Evolutionary conservation across 1,140 invertebrate species (phyloP), one percentile per base, ranked within the genome.

Genomic region (Zaprionus tsacasi): DNA sequence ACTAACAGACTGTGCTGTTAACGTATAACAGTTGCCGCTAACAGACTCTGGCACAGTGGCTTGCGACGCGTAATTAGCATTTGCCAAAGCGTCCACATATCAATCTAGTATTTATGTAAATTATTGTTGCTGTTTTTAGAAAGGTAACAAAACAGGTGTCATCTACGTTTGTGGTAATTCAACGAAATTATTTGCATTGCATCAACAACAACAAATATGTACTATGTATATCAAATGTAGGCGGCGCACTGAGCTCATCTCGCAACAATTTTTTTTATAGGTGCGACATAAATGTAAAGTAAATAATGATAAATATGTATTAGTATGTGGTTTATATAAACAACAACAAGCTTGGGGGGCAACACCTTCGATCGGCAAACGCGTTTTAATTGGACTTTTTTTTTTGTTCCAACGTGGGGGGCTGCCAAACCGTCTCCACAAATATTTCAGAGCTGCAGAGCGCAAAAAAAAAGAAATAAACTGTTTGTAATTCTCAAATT

Each of bases 111-210:
- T 50, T 50, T 21, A 45, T 63, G 54, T 36, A 27, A 33, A 63
- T 67, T 21, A 27, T 15, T 12, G 30, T 0, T 12, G 13, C 40
- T 70, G 55, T 67, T 86, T 86, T 35, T 35, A 30, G 33, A 35
- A 35, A 81, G 70, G 74, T 60, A 66, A 66, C 57, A 65, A 66
- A 78, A 70, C 81, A 89, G 81, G 83, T 88, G 85, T 88, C 85
- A 78, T 88, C 85, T 85, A 81, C 85, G 89, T 85, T 89, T 88
- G 21, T 75, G 52, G 81, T 85, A 89, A 88, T 89, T 88, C 77
- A 69, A 76, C 60, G 78, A 71, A 71, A 78, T 80, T 69, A 75
- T 82, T 79, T 83, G 82, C 80, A 88, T 78, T 77, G 69, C 63
- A 45, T 33, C 55, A 50, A 45, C 58, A 58, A 63, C 65, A 59